Conservation (phyloP, 2,888 invertebrate genomes). For the Drosophila nr. perissopoda region DNA sequence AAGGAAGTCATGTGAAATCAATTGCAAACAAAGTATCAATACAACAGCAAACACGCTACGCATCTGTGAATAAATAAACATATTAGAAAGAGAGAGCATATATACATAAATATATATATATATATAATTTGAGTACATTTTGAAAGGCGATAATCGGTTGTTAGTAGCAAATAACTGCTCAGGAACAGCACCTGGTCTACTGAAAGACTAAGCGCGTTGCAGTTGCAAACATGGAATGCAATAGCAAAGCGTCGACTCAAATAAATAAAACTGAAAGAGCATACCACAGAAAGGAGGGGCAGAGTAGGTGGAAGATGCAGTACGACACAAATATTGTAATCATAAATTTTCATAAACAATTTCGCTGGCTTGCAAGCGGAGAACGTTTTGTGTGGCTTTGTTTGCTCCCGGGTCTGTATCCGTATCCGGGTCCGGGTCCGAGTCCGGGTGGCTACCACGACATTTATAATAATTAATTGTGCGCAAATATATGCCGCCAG, state of each 20-base stretch:
- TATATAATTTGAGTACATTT: constrained; percentile 6
- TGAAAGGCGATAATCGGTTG: constrained; percentile 60
- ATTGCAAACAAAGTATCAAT: constrained; percentile 78
- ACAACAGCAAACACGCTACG: constrained; percentile 44
- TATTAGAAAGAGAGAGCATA: background rate
- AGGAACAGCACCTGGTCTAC: constrained; percentile 33
- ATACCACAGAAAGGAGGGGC: constrained; percentile 20
- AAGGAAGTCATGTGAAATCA: constrained; percentile 80
- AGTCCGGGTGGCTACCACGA: constrained; percentile 66
- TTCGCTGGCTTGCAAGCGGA: constrained; percentile 60
- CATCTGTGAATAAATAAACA: constrained; percentile 27
- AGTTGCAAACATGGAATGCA: constrained; percentile 50
- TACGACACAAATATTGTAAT: constrained; percentile 81
- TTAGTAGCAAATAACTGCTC: background rate
- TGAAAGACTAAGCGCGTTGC: constrained; percentile 13
- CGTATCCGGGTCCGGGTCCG: constrained; percentile 38
- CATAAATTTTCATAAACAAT: constrained; percentile 81
- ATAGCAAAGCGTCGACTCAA: constrained; percentile 40
- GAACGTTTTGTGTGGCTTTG: constrained; percentile 58
- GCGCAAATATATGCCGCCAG: constrained; percentile 82
- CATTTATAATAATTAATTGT: constrained; percentile 85
- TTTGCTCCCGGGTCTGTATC: constrained; percentile 41
- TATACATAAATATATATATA: background rate
- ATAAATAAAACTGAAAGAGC: constrained; percentile 56
- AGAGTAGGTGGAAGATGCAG: constrained; percentile 58